Evolutionary conservation across 2,113 vertebrate species (phyloP), one percentile per base, ranked within the genome.

Genomic region (Limnothrissa miodon): DNA sequence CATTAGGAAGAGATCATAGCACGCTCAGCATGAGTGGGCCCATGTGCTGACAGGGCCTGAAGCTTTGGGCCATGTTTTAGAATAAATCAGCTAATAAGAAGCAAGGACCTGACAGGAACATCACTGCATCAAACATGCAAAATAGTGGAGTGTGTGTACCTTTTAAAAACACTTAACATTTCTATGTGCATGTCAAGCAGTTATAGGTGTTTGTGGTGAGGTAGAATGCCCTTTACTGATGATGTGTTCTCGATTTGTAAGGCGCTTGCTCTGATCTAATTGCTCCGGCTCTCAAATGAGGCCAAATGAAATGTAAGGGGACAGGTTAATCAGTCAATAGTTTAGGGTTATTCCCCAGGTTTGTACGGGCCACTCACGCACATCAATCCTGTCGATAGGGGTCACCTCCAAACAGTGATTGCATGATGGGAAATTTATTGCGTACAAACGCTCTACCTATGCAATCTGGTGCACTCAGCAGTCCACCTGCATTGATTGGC

Each of bases 401-500:
- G 87, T 90, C 87, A 90, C 90, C 90, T 90, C 83, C 84, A 48
- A 79, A 85, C 85, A 79, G 80, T 83, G 84, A 88, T 87, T 85
- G 83, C 82, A 81, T 83, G 78, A 83, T 82, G 78, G 45, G 82
- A 88, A 90, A 90, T 90, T 80, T 89, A 88, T 86, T 62, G 82
- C 70, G 15, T 66, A 74, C 79, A 80, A 78, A 82, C 70, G 48
- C 59, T 85, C 44, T 82, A 53, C 78, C 83, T 86, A 82, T 85
- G 82, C 85, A 84, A 86, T 87, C 84, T 83, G 39, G 80, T 66
- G 51, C 78, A 79, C 83, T 90, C 87, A 89, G 85, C 86, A 87
- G 87, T 89, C 66, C 66, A 79, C 84, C 45, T 8, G 15, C 88
- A 89, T 87, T 89, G 90, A 91, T 89, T 91, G 88, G 89, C 84